Conservation (phyloP, 2,113 vertebrate genomes). For the Coturnix japonica region DNA sequence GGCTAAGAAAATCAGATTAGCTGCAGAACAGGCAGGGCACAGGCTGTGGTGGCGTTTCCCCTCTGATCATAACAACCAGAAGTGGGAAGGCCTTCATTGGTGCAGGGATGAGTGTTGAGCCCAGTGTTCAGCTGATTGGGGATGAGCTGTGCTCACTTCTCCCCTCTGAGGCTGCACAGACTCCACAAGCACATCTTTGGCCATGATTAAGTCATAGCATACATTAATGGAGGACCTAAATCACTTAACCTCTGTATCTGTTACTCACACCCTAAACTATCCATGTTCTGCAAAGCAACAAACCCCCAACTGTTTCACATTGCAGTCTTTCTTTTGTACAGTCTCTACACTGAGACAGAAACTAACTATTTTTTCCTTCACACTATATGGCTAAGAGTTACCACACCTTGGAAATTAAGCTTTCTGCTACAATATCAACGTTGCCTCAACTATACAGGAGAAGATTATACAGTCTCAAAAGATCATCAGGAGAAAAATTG, state of each 20-base stretch:
- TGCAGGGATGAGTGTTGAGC: background rate
- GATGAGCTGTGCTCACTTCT: background rate
- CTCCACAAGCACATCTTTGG: background rate
- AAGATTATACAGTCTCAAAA: constrained; percentile 24
- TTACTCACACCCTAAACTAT: background rate
- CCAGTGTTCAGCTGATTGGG: background rate
- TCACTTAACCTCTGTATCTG: background rate
- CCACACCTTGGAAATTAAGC: constrained; percentile 26
- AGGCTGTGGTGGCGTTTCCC: background rate
- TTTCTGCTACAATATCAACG: background rate
- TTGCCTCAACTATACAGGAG: background rate
- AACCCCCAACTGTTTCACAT: background rate
- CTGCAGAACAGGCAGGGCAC: background rate
- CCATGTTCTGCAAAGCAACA: background rate
- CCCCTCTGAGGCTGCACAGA: background rate
- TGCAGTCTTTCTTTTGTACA: background rate
- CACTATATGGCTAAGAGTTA: background rate
- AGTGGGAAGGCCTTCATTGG: background rate
- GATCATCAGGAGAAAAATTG: constrained; percentile 33
- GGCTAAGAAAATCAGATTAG: background rate
- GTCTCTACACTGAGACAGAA: background rate
- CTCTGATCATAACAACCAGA: background rate
- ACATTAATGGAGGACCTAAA: background rate
- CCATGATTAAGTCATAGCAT: background rate
- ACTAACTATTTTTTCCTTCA: background rate